Conservation (phyloP, 2,797 vertebrate genomes). For the Botia kubotai region DNA sequence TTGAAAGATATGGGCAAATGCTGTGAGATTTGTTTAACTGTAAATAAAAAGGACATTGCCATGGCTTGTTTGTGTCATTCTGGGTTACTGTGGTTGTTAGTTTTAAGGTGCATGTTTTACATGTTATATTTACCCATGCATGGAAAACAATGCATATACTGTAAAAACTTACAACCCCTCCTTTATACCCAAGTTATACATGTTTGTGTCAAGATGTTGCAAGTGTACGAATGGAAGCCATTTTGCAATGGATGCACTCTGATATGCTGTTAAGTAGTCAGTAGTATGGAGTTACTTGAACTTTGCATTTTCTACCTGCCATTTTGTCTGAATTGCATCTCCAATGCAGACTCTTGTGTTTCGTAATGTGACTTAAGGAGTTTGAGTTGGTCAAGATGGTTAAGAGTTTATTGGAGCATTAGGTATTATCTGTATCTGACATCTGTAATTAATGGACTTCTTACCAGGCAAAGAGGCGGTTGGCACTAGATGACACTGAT, state of each 20-base stretch:
- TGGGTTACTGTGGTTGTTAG: too few relatives aligned
- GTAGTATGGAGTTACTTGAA: background rate
- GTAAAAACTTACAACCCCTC: background rate
- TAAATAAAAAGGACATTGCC: background rate
- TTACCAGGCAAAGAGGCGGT: slow-evolving; percentile 88
- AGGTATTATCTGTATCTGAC: background rate
- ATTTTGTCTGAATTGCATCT: too few relatives aligned
- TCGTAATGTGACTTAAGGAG: too few relatives aligned
- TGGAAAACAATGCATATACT: too few relatives aligned
- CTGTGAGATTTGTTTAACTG: background rate
- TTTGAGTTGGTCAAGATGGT: too few relatives aligned
- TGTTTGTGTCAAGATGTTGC: background rate
- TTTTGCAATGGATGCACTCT: background rate
- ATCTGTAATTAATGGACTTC: background rate
- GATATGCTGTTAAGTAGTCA: background rate
- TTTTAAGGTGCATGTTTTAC: background rate
- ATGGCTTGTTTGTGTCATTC: background rate
- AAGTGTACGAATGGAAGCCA: background rate
- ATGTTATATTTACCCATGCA: background rate
- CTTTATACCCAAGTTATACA: background rate
- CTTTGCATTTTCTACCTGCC: background rate
- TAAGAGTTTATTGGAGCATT: too few relatives aligned
- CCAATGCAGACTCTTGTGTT: too few relatives aligned
- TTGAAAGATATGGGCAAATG: background rate
- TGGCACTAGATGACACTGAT: slow-evolving; percentile 92